Base-by-base conservation (phyloP, 2,888 invertebrate genomes). In the Cerceris ruficornis region DNA sequence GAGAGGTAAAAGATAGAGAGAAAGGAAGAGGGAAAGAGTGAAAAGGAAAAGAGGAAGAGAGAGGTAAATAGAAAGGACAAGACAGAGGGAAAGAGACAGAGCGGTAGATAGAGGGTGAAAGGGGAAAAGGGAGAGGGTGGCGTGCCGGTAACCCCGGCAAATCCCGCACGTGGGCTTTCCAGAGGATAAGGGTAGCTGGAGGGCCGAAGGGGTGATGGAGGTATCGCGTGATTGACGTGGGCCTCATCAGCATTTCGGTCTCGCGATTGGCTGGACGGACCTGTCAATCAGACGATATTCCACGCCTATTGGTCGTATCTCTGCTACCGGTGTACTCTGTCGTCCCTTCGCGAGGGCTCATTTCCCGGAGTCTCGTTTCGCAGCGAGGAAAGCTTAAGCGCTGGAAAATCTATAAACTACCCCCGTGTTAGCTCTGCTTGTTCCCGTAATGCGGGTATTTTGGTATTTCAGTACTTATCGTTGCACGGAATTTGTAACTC, bases 221-320 rank as follows among this genome's bases (percentile, higher is more conserved):
- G 88, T 88, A 87, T 87, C 90, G 93, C 92, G 91, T 95, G 95
- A 96, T 95, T 95, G 96, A 96, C 96, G 95, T 94, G 94, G 93
- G 94, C 93, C 95, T 95, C 95, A 95, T 95, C 95, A 95, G 95
- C 94, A 94, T 95, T 95, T 94, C 94, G 93, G 94, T 93, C 94
- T 94, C 94, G 95, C 95, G 94, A 96, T 96, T 96, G 96, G 96
- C 94, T 94, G 95, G 94, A 94, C 94, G 94, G 94, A 95, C 94
- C 95, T 96, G 96, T 96, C 96, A 96, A 96, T 96, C 96, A 96
- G 95, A 93, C 94, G 92, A 93, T 83, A 86, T 84, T 91, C 90
- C 91, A 91, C 92, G 92, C 93, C 94, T 93, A 93, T 92, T 90
- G 93, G 93, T 81, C 83, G 81, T 84, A 86, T 82, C 84, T 78